These are phyloP conservation scores for Thomomys bottae DNA, from an alignment of 2,113 vertebrate genomes.

Conservation along the genomic window DNA sequence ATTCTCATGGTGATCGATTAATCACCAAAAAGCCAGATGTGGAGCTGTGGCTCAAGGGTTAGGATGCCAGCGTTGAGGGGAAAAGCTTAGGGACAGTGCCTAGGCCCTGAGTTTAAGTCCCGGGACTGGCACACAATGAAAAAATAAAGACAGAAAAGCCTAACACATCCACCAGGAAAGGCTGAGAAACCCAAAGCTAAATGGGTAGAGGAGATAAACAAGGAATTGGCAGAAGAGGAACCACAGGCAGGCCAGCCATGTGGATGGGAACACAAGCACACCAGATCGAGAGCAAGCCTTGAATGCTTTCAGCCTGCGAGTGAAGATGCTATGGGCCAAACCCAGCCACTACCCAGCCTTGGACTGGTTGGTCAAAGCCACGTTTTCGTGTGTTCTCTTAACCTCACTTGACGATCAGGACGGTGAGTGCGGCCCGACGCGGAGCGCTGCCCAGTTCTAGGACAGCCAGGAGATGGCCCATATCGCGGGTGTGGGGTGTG, in stretches of 20 bases:
- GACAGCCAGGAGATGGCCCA: not conserved
- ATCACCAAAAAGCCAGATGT: too few species aligned
- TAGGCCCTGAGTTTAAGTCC: too few species aligned
- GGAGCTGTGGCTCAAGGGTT: too few species aligned
- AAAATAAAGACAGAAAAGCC: not conserved
- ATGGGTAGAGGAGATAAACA: not conserved
- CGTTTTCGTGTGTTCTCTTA: too few species aligned
- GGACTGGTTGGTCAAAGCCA: not conserved
- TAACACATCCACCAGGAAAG: not conserved
- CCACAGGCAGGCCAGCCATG: accelerated
- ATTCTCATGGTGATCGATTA: too few species aligned
- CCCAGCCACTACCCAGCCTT: not conserved
- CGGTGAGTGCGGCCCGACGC: not conserved
- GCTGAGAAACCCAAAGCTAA: not conserved
- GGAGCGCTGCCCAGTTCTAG: not conserved
- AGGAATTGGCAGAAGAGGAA: not conserved
- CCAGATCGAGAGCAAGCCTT: too few species aligned
- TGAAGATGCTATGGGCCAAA: not conserved
- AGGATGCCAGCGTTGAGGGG: too few species aligned
- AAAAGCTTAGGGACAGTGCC: too few species aligned
- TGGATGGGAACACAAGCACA: not conserved
- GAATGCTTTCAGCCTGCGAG: not conserved
- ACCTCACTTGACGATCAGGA: too few species aligned
- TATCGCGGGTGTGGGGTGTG: not conserved
- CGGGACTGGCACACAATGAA: too few species aligned